Conservation (phyloP, 2,888 invertebrate species). For the Lypha dubia region DNA sequence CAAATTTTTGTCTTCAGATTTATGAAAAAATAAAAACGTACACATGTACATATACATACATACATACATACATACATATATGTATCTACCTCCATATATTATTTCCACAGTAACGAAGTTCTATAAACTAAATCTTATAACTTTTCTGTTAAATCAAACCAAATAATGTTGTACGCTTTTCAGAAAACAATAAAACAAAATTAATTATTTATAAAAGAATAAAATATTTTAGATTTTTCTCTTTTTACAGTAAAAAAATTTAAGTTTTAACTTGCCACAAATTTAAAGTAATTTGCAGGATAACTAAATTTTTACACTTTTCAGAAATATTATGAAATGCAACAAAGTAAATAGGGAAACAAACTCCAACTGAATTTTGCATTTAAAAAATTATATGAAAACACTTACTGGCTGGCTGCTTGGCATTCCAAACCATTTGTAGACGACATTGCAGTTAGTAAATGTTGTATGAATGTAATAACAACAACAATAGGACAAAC, state of each 20-base stretch:
- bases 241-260: background rate
- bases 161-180: background rate
- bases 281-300: conserved; percentile 30
- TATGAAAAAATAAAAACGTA: too few species aligned
- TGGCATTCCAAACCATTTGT: conserved; percentile 51
- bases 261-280: conserved; percentile 24
- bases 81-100: too few species aligned
- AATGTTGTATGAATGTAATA: conserved; percentile 60
- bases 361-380: conserved; percentile 71
- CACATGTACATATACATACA: too few species aligned
- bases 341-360: conserved; percentile 73
- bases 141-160: background rate
- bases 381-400: conserved; percentile 65
- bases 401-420: conserved; percentile 67
- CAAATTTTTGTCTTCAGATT: too few species aligned
- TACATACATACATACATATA: too few species aligned
- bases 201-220: background rate
- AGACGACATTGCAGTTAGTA: conserved; percentile 56
- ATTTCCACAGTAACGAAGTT: background rate
- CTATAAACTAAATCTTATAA: background rate
- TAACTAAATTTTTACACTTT: conserved; percentile 51
- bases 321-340: conserved; percentile 60
- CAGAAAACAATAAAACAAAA: background rate
- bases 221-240: background rate
- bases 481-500: conserved; percentile 39